phyloP scores from a whole-genome alignment of 1,140 invertebrate species.

The Arctopsyche grandis region DNA sequence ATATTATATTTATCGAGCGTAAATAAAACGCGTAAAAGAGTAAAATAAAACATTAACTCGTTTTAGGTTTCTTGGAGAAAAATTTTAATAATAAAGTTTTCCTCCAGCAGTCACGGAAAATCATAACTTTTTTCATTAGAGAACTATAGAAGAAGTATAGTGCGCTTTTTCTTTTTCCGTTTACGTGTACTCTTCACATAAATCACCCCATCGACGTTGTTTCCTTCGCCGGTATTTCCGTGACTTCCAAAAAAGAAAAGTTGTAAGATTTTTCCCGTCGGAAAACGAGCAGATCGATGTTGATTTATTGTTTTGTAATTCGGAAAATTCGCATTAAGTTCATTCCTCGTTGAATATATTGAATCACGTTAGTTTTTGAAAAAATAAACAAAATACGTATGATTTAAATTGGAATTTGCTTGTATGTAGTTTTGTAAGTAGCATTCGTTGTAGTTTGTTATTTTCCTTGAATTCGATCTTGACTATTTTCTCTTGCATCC shows the following conservation, averaged over 20 bases:
- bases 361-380: background rate
- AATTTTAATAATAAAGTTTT: conserved; percentile 53
- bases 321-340: background rate
- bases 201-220: conserved; percentile 27
- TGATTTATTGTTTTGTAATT: background rate
- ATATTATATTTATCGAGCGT: no score
- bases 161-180: conserved; percentile 1
- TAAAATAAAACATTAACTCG: background rate
- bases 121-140: conserved; percentile 53
- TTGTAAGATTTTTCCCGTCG: background rate
- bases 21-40: no score
- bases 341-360: background rate
- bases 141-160: conserved; percentile 32
- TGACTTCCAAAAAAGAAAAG: background rate
- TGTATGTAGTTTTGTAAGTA: no score
- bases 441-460: background rate
- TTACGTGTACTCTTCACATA: conserved; percentile 7
- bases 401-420: no score
- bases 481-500: background rate
- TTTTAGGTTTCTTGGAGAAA: conserved; percentile 27
- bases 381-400: no score
- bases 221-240: background rate
- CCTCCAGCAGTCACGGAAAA: conserved; percentile 24
- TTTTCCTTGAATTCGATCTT: conserved; percentile 4
- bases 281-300: background rate